Evolutionary conservation across 2,113 vertebrate species (phyloP), one percentile per base, ranked within the genome.

Genomic region (Promerops cafer): DNA sequence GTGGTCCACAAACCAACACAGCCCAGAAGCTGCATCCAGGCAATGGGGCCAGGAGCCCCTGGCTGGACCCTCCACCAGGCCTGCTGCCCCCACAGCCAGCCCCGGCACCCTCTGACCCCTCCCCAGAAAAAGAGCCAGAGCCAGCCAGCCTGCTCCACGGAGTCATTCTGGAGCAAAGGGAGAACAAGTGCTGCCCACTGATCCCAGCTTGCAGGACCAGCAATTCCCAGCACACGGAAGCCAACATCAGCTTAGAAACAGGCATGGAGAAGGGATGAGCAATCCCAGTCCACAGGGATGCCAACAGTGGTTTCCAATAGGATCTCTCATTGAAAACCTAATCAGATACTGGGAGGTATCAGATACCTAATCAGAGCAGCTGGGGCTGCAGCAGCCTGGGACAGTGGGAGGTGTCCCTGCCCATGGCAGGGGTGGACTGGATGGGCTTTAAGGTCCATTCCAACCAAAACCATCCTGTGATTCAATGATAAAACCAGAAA

Each of bases 41-140:
- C 3, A 17, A 37, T 4, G 42, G 45, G 27, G 20, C 7, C 64
- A 86, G 76, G 26, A 83, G n/a, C 18, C 8, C 23, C 40, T 13
- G 53, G n/a, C 16, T 26, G 84, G n/a, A 72, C 31, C 42, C 27
- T 37, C 13, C 12, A 13, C 47, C 5, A 0, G 42, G 33, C 30
- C 37, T 0, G 0, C 26, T 14, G 16, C 6, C 11, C 2, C 3
- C 45, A 8, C 17, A 2, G n/a, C 0, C 2, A 40, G 21, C 4
- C n/a, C 47, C 82, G 2, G 8, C 22, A 70, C 39, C 19, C 33
- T 10, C 27, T 8, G 1, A 7, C 2, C 28, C n/a, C 28, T 31
- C 19, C 12, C 5, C 35, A 33, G 49, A 18, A 10, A n/a, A 40
- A 14, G 35, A 44, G 39, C 8, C 52, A 37, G 57, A 49, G 53